These are phyloP conservation scores for Autographa pulchrina DNA, from an alignment of 2,888 invertebrate genomes.

Conservation along the genomic window DNA sequence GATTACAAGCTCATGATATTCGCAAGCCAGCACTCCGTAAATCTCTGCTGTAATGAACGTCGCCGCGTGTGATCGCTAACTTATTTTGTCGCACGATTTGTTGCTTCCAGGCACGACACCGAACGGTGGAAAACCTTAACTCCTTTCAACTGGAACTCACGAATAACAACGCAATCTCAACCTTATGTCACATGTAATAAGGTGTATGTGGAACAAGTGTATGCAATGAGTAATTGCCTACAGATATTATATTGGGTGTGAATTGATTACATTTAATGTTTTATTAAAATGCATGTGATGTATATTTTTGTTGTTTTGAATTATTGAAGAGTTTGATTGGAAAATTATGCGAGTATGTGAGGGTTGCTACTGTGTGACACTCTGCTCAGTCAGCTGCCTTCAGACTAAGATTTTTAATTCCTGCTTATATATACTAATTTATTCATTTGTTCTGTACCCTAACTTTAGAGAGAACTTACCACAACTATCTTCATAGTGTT, in stretches of 20 bases:
- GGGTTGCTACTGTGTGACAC: slow-evolving; percentile 39
- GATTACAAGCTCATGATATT: slow-evolving; percentile 63
- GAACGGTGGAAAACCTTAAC: slow-evolving; percentile 48
- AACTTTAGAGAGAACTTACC: too few relatives aligned
- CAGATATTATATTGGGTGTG: slow-evolving; percentile 49
- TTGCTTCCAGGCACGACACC: slow-evolving; percentile 78
- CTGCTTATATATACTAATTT: too few relatives aligned
- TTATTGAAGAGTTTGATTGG: slow-evolving; percentile 46
- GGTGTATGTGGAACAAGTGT: neutral
- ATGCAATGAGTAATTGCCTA: slow-evolving; percentile 37
- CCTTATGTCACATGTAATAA: fast-evolving
- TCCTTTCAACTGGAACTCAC: slow-evolving; percentile 30
- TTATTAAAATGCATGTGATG: slow-evolving; percentile 57
- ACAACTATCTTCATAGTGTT: neutral
- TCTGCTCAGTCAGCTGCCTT: neutral
- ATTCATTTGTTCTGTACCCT: too few relatives aligned
- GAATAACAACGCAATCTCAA: slow-evolving; percentile 10
- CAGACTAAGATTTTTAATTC: too few relatives aligned
- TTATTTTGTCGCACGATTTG: slow-evolving; percentile 82
- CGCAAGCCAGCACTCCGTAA: slow-evolving; percentile 73
- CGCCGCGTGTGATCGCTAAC: slow-evolving; percentile 83
- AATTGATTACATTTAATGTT: slow-evolving; percentile 59
- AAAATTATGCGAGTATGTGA: slow-evolving; percentile 41
- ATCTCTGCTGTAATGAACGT: slow-evolving; percentile 81
- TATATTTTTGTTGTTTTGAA: slow-evolving; percentile 55